Conservation (phyloP, 2,888 invertebrate species). For the Nomada hirtipes region DNA sequence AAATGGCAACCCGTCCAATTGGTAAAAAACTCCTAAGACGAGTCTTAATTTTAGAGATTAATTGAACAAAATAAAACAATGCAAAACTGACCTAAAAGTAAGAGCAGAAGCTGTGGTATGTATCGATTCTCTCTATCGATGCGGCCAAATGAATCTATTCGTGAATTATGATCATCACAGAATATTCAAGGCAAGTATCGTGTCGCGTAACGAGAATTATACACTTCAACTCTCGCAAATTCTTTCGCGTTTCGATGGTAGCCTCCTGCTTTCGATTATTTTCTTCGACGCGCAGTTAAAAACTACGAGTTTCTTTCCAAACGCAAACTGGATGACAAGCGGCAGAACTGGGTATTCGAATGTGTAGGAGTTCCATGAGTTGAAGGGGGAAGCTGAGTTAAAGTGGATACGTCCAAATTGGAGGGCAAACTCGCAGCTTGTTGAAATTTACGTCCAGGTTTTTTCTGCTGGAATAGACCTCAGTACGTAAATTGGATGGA, state of each 20-base stretch:
- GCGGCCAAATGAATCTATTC: slow-evolving; percentile 30
- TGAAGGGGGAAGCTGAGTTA: background rate
- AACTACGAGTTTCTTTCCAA: slow-evolving; percentile 5
- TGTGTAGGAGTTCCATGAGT: background rate
- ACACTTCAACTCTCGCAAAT: slow-evolving; percentile 35
- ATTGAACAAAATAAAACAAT: background rate
- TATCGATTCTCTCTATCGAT: slow-evolving; percentile 12
- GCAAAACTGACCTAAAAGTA: slow-evolving; percentile 20
- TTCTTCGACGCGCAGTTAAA: background rate
- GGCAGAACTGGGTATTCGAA: slow-evolving; percentile 27
- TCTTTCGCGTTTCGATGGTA: background rate
- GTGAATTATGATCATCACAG: slow-evolving; percentile 50
- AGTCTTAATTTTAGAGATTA: slow-evolving; percentile 16
- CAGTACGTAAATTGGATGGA: no score
- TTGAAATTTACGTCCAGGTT: no score
- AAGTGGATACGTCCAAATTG: no score
- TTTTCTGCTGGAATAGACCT: no score
- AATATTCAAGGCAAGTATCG: slow-evolving; percentile 1
- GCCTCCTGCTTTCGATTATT: background rate
- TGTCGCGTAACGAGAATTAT: slow-evolving; percentile 17
- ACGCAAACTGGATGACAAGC: slow-evolving; percentile 12
- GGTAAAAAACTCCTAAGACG: slow-evolving; percentile 2
- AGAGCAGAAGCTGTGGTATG: slow-evolving; percentile 16
- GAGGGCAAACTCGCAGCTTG: no score
- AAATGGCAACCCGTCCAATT: background rate